Evolutionary conservation across 2,113 vertebrate species (phyloP).

Genomic region (Pelvicachromis taeniatus): DNA sequence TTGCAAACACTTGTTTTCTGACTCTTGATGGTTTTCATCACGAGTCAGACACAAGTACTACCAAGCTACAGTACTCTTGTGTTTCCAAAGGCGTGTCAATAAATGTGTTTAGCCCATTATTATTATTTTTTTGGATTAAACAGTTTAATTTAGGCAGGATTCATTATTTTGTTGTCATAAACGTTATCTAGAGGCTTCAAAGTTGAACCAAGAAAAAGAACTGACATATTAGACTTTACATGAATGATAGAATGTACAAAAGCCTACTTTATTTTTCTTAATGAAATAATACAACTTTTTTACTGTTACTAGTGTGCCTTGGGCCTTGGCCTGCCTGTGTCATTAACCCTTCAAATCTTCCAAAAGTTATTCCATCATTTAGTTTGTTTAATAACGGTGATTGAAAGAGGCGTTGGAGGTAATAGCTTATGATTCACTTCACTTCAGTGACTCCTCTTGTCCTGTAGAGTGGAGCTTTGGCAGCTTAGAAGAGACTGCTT

Average conservation of each 20-base stretch:
- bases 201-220: neutral
- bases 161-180: neutral
- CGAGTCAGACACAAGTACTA: neutral
- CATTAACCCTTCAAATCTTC: neutral
- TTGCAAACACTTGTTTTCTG: neutral
- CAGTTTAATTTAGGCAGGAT: neutral
- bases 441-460: neutral
- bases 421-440: neutral
- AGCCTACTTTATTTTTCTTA: neutral
- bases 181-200: neutral
- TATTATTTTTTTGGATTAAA: neutral
- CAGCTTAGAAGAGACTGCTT: neutral
- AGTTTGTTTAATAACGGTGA: neutral
- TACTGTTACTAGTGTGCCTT: too few species aligned
- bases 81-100: neutral
- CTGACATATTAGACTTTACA: neutral
- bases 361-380: neutral
- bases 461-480: too few species aligned
- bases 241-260: neutral
- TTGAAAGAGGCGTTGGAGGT: neutral
- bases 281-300: neutral
- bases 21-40: neutral
- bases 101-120: neutral
- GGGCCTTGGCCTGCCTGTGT: too few species aligned
- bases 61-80: neutral